These are phyloP conservation scores for Tetrao urogallus DNA, from an alignment of 2,113 vertebrate species.

Conservation along the genomic window DNA sequence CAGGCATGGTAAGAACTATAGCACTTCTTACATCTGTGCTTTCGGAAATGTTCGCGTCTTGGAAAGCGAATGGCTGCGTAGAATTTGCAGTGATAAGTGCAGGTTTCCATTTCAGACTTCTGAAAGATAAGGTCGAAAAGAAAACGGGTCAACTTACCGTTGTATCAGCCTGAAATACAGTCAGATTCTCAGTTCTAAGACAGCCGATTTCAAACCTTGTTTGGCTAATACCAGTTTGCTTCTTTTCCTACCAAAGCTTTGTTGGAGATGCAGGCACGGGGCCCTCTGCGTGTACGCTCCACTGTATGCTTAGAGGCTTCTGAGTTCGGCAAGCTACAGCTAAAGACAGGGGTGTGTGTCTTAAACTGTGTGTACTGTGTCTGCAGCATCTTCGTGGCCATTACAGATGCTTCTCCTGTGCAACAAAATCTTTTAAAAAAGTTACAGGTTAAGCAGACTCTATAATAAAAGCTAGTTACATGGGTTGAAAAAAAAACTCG, in stretches of 20 bases:
- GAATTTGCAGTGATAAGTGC: neutral
- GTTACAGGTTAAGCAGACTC: too few relatives aligned
- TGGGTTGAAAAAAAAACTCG: too few relatives aligned
- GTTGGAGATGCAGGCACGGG: neutral
- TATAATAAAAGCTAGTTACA: too few relatives aligned
- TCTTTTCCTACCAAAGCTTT: neutral
- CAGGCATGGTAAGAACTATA: conserved; percentile 55
- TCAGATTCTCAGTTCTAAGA: neutral
- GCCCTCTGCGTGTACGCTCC: neutral
- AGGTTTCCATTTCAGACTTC: neutral
- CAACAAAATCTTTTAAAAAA: too few relatives aligned
- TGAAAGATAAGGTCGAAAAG: neutral
- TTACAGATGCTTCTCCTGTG: neutral
- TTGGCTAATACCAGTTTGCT: neutral
- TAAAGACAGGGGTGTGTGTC: neutral
- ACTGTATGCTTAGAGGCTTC: neutral
- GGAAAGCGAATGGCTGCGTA: neutral
- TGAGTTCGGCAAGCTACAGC: neutral
- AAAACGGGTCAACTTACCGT: neutral
- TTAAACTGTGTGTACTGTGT: neutral
- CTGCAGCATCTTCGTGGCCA: neutral
- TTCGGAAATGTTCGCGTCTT: neutral
- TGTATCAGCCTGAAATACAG: neutral
- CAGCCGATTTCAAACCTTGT: neutral
- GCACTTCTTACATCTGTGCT: neutral